phyloP scores from a whole-genome alignment of 2,797 vertebrate species.

The Pterois miles region DNA sequence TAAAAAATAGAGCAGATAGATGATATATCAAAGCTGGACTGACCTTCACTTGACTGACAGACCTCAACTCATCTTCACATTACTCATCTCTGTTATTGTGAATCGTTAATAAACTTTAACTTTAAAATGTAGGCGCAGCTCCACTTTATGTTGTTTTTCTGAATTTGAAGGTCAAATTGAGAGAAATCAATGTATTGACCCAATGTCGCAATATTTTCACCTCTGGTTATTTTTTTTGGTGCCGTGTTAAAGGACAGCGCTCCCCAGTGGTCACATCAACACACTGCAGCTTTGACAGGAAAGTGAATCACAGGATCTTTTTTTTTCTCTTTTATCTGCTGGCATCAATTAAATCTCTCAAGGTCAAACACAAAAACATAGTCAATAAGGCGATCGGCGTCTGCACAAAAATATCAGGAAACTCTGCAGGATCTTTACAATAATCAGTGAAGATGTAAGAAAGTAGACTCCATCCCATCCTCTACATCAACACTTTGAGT shows the following conservation, averaged over 20 bases:
- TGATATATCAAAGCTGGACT: too few species aligned
- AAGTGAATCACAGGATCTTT: too few species aligned
- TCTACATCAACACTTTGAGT: not conserved
- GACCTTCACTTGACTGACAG: too few species aligned
- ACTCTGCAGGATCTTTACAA: not conserved
- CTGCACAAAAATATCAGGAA: not conserved
- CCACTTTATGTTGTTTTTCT: not conserved
- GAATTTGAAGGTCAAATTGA: too few species aligned
- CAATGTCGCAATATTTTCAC: not conserved
- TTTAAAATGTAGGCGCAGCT: not conserved
- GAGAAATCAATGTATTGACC: not conserved
- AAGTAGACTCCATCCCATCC: not conserved
- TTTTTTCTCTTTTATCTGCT: not conserved
- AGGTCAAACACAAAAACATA: not conserved
- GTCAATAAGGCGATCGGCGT: not conserved
- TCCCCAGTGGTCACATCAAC: not conserved
- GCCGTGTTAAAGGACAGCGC: not conserved
- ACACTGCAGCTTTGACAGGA: constrained; percentile 7
- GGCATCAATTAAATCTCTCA: not conserved
- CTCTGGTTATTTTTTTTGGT: not conserved
- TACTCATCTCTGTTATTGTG: too few species aligned
- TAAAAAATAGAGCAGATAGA: too few species aligned
- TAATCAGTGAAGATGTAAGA: not conserved
- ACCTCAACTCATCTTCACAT: too few species aligned
- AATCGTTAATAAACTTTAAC: not conserved